Percentiles rank a stretch among this genome's conserved stretches.
Evolutionary conservation across 2,797 vertebrate genomes (phyloP).

Genomic region (Tangara arthus): DNA sequence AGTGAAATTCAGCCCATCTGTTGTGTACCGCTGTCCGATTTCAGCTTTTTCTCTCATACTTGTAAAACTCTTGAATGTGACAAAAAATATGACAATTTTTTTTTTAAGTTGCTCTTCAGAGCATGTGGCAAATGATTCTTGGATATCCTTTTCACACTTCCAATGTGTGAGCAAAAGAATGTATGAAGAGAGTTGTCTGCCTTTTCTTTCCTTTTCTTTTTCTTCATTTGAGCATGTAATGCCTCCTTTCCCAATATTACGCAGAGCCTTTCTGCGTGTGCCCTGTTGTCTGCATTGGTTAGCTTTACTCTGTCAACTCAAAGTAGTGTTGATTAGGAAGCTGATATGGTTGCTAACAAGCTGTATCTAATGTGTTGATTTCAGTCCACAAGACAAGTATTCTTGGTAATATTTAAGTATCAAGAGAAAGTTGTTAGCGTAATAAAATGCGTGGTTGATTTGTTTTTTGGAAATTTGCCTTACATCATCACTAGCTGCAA

Average conservation of each 20-base stretch:
- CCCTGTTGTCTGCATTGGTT: neutral
- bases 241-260: neutral
- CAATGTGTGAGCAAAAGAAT: neutral
- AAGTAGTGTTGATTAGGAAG: neutral
- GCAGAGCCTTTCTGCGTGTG: neutral
- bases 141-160: conserved; percentile 26
- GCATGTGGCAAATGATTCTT: neutral
- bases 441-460: neutral
- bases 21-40: neutral
- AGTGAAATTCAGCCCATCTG: conserved; percentile 26
- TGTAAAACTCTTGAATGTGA: conserved; percentile 31
- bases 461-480: neutral
- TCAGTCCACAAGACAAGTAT: neutral
- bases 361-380: neutral
- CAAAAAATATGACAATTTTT: neutral
- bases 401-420: neutral
- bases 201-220: neutral
- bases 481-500: neutral
- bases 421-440: neutral
- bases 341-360: neutral
- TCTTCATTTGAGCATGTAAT: neutral
- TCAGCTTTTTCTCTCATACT: conserved; percentile 28
- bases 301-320: neutral
- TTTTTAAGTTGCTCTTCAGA: neutral
- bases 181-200: neutral